A percentile compares a stretch with the other conserved stretches of the same genome.
Conservation (phyloP, 2,888 invertebrate genomes). For the Disparrhopalites patrizii region DNA sequence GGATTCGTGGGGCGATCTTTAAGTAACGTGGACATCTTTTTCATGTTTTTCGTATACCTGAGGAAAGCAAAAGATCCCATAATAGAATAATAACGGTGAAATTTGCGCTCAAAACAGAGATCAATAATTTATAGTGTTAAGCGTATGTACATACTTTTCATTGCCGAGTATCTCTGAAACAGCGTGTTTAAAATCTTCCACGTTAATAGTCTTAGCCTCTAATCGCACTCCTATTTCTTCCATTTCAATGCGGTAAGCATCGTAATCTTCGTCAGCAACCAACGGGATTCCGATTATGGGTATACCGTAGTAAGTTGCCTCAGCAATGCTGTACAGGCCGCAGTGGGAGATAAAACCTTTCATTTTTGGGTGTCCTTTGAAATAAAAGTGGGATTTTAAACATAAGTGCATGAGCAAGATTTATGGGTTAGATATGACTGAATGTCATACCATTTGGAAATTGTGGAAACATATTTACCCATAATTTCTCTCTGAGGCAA, state of each 20-base stretch:
- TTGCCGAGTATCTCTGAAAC: slow-evolving; percentile 19
- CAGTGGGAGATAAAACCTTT: slow-evolving; percentile 64
- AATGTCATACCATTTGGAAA: background rate
- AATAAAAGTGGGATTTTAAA: slow-evolving; percentile 7
- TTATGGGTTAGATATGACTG: background rate
- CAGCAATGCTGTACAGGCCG: slow-evolving; percentile 63
- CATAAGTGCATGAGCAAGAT: background rate
- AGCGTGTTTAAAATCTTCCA: slow-evolving; percentile 48
- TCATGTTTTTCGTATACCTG: slow-evolving; percentile 29
- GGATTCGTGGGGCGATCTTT: slow-evolving; percentile 33
- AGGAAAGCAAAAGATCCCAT: too few relatives aligned
- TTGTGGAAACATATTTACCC: slow-evolving; percentile 18
- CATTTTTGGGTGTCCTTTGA: slow-evolving; percentile 57
- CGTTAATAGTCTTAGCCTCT: slow-evolving; percentile 54
- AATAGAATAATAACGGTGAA: too few relatives aligned
- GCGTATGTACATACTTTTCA: slow-evolving; percentile 24
- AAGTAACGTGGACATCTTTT: slow-evolving; percentile 25
- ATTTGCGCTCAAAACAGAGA: too few relatives aligned
- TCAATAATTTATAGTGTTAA: slow-evolving; percentile 1
- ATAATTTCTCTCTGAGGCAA: slow-evolving; percentile 34
- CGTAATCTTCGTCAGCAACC: slow-evolving; percentile 57
- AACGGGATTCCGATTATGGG: slow-evolving; percentile 59
- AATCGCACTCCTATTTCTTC: slow-evolving; percentile 57
- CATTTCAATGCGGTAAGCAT: slow-evolving; percentile 56
- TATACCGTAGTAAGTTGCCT: slow-evolving; percentile 61